Percentiles rank a stretch among this genome's conserved stretches.
phyloP scores from a whole-genome alignment of 2,113 vertebrate species.

The Ciconia boyciana region DNA sequence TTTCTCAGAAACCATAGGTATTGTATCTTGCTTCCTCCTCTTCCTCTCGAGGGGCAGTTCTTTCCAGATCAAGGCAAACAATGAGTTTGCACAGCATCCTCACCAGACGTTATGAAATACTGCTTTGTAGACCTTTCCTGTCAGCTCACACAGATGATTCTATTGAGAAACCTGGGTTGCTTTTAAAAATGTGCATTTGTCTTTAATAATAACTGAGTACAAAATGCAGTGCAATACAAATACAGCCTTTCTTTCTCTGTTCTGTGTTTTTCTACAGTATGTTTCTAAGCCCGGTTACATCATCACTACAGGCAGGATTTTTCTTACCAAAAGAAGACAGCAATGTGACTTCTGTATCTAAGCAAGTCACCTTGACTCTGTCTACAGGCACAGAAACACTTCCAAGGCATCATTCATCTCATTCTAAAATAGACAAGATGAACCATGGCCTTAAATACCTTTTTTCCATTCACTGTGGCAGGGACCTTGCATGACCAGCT shows the following conservation, averaged over 20 bases:
- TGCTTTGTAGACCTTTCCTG: conserved; percentile 12
- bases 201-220: neutral
- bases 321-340: neutral
- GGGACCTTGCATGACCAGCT: neutral
- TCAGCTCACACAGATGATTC: neutral
- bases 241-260: neutral
- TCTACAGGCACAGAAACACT: neutral
- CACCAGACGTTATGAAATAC: neutral
- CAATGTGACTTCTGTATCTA: neutral
- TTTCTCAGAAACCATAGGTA: conserved; percentile 17
- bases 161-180: neutral
- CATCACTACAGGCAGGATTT: neutral
- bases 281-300: neutral
- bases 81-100: conserved; percentile 27
- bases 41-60: conserved; percentile 39
- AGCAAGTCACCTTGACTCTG: neutral
- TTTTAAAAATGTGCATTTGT: neutral
- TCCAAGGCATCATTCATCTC: neutral
- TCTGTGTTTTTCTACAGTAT: neutral
- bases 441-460: neutral
- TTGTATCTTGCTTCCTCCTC: conserved; percentile 44
- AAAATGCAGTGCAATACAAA: neutral
- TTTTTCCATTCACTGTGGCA: neutral
- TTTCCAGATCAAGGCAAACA: conserved; percentile 36
- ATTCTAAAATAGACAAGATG: neutral